phyloP scores from a whole-genome alignment of 1,140 invertebrate species.

The Drosophila ironensis region DNA sequence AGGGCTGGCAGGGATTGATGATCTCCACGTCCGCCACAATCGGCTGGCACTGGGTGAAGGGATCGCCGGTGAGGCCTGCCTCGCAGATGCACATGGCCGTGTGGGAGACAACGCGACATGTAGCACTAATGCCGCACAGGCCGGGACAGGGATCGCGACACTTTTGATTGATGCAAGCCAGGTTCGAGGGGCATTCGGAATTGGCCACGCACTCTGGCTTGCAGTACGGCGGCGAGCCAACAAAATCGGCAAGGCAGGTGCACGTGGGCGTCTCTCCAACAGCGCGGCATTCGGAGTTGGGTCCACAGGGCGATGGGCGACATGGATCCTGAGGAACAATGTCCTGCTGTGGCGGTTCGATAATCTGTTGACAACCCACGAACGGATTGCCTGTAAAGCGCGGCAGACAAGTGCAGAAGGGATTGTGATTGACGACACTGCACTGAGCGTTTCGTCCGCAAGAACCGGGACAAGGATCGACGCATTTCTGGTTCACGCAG shows the following conservation, averaged over 20 bases:
- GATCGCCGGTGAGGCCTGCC: constrained; percentile 87
- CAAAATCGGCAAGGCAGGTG: constrained; percentile 86
- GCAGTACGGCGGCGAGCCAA: constrained; percentile 89
- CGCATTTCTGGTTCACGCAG: constrained; percentile 88
- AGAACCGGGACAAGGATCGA: constrained; percentile 87
- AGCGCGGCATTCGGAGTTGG: constrained; percentile 87
- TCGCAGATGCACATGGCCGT: constrained; percentile 88
- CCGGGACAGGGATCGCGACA: constrained; percentile 88
- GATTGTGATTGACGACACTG: constrained; percentile 87
- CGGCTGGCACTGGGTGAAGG: constrained; percentile 86
- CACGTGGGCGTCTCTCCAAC: constrained; percentile 86
- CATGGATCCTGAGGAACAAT: constrained; percentile 86
- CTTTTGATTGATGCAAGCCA: constrained; percentile 88
- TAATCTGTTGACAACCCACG: constrained; percentile 83
- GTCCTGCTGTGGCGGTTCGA: constrained; percentile 89
- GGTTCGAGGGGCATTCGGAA: constrained; percentile 87
- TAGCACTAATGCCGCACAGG: constrained; percentile 87
- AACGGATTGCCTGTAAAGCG: constrained; percentile 90
- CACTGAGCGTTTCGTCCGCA: constrained; percentile 89
- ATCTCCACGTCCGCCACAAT: constrained; percentile 80
- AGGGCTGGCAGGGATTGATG: constrained; percentile 87
- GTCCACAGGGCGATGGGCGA: constrained; percentile 88
- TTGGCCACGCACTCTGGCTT: constrained; percentile 89
- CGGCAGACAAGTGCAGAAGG: constrained; percentile 88
- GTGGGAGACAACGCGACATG: constrained; percentile 88